phyloP scores from a whole-genome alignment of 2,888 invertebrate species.

The Ormyrus labotus region DNA sequence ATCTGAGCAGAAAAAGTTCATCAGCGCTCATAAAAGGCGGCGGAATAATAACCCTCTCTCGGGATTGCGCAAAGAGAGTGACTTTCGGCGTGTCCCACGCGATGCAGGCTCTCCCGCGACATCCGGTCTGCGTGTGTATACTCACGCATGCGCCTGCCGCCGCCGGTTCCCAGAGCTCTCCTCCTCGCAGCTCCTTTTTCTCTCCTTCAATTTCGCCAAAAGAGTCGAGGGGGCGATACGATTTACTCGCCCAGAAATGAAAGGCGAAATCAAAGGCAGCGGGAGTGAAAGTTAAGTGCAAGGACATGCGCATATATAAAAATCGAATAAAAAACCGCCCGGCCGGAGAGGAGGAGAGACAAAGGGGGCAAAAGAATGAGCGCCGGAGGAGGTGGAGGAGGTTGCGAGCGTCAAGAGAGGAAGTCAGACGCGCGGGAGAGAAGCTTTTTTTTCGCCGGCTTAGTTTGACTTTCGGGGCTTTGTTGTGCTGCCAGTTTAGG shows the following conservation, averaged over 20 bases:
- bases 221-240: conserved; percentile 40
- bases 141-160: neutral
- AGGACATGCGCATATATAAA: conserved; percentile 44
- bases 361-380: conserved; percentile 32
- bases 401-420: conserved; percentile 13
- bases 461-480: too few relatives aligned
- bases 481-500: neutral
- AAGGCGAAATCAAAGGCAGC: conserved; percentile 42
- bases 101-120: conserved; percentile 37
- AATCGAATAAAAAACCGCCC: conserved; percentile 34
- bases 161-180: conserved; percentile 33
- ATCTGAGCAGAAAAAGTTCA: too few relatives aligned
- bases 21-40: too few relatives aligned
- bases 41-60: too few relatives aligned
- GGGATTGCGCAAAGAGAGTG: too few relatives aligned
- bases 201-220: conserved; percentile 42
- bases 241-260: conserved; percentile 37
- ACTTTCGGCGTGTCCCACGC: conserved; percentile 12
- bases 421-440: conserved; percentile 56
- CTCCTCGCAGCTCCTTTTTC: neutral
- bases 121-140: conserved; percentile 21
- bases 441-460: neutral
- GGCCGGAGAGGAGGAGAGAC: conserved; percentile 23
- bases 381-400: conserved; percentile 31
- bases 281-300: conserved; percentile 56